Evolutionary conservation across 2,113 vertebrate species (phyloP).

Genomic region (Neotoma lepida): DNA sequence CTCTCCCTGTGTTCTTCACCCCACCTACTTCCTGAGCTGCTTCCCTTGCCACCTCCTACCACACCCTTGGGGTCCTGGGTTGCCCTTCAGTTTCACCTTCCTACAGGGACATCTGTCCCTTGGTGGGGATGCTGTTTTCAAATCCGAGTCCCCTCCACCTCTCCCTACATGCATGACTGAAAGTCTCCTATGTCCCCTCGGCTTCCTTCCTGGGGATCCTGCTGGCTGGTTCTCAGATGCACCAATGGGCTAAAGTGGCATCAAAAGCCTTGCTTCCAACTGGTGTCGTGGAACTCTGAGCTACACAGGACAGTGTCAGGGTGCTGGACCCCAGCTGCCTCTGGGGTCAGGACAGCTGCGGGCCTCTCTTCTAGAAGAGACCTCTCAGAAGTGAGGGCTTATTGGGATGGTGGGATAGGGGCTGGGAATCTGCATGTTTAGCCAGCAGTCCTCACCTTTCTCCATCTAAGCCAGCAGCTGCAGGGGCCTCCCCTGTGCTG

Average conservation of each 20-base stretch:
- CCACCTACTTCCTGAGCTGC: too few relatives aligned
- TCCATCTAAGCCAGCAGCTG: rapidly evolving
- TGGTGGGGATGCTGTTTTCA: background rate
- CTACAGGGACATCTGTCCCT: background rate
- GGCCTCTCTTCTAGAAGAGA: background rate
- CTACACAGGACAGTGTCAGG: background rate
- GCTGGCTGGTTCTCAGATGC: background rate
- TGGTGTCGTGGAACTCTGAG: background rate
- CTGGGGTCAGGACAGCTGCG: background rate
- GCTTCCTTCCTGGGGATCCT: background rate
- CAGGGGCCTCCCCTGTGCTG: background rate
- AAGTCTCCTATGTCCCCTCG: background rate
- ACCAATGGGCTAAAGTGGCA: background rate
- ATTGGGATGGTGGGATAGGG: rapidly evolving
- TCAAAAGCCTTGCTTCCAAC: background rate
- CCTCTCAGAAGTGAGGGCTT: background rate
- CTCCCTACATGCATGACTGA: background rate
- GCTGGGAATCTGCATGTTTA: background rate
- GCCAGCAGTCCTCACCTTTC: too few relatives aligned
- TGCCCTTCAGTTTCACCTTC: background rate
- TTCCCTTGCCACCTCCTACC: background rate
- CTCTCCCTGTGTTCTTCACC: background rate
- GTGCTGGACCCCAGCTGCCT: background rate
- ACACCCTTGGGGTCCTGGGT: background rate
- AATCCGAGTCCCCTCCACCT: background rate